Base-by-base conservation (phyloP, 2,888 invertebrate species). In the Acleris cristana region DNA sequence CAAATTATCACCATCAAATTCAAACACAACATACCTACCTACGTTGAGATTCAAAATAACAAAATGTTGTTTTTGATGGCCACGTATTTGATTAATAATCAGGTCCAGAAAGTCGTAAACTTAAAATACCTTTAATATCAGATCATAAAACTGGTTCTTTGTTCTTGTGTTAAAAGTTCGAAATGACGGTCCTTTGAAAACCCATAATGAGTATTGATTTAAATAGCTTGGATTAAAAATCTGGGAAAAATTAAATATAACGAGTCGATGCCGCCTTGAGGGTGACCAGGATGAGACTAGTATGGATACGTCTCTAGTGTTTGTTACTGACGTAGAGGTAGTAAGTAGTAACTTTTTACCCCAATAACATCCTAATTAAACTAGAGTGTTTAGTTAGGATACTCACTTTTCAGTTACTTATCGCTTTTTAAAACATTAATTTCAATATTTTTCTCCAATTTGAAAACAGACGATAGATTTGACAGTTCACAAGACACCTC, bases 131-230 rank as follows among this genome's bases (percentile, higher is more conserved):
- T 89, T 85, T 82, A 88, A 88, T 88, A 90, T 90, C 88, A 84
- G 87, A 90, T 88, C 84, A 88, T 89, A 88, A 90, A 90, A 90
- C 89, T 86, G 84, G 86, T 87, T 88, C 87, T 87, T 88, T 90
- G 88, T 87, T 88, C 81, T 82, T 83, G 81, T 83, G 83, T 85
- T 88, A 83, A 88, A 87, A 86, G 81, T 82, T 83, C 83, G 77
- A 87, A 86, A 90, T 89, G 89, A 90, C 88, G 88, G 89, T 88
- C 89, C 87, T 89, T 89, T 87, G 85, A 87, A 88, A 86, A 87
- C 82, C 87, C 86, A 91, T 92, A 92, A 92, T 89, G 89, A 90
- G 90, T 90, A 92, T 92, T 92, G 92, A 92, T 92, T 92, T 90
- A 92, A 91, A 92, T 89, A 86, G 87, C 85, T 86, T 80, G 87